Percentiles rank a stretch among this genome's conserved stretches.
phyloP scores from a whole-genome alignment of 2,888 invertebrate species.

The Nysson spinosus region DNA sequence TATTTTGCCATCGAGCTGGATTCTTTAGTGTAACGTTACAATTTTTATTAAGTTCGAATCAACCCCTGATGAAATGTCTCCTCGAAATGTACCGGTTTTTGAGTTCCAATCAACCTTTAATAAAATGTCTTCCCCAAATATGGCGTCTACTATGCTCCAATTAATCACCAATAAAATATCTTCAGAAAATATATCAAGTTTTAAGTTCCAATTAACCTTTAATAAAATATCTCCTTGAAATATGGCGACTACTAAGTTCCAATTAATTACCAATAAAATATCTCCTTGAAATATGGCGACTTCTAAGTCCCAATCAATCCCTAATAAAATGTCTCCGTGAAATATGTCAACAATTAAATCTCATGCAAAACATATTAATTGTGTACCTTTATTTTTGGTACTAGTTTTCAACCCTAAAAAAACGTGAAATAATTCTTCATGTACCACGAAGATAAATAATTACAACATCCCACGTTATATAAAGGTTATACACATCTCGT shows the following conservation, averaged over 20 bases:
- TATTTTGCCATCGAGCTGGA: conserved; percentile 42
- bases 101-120: too few species aligned
- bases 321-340: not conserved
- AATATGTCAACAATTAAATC: not conserved
- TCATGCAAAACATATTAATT: not conserved
- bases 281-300: not conserved
- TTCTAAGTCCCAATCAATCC: not conserved
- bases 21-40: not conserved
- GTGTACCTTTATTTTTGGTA: too few species aligned
- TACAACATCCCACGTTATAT: not conserved
- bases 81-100: too few species aligned
- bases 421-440: too few species aligned
- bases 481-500: conserved; percentile 16
- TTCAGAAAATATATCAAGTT: not conserved
- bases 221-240: not conserved
- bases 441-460: too few species aligned
- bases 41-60: too few species aligned
- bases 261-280: not conserved
- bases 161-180: too few species aligned
- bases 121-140: too few species aligned
- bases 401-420: too few species aligned
- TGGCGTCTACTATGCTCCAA: too few species aligned
- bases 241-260: not conserved
- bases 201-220: not conserved
- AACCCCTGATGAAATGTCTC: too few species aligned